These are phyloP conservation scores for Melanchra persicariae DNA, from an alignment of 2,888 invertebrate species.

Conservation along the genomic window DNA sequence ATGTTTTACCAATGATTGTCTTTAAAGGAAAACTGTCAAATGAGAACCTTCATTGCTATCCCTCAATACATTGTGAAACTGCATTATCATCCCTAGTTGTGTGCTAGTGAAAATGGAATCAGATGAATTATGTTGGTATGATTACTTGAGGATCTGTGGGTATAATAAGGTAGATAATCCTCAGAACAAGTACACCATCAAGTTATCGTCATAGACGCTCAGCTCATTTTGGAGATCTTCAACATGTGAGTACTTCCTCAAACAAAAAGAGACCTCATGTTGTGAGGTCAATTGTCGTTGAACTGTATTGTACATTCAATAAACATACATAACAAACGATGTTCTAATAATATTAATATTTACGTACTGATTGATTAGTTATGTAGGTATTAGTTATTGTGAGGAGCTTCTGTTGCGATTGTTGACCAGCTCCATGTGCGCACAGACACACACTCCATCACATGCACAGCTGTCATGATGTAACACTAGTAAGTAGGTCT, in stretches of 20 bases:
- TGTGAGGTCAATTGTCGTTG: neutral
- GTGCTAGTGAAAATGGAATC: neutral
- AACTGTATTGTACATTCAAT: neutral
- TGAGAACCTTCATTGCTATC: neutral
- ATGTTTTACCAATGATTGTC: neutral
- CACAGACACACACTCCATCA: slow-evolving; percentile 4
- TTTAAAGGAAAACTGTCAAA: neutral
- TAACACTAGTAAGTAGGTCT: slow-evolving; percentile 57
- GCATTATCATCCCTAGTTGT: neutral
- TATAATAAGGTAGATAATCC: neutral
- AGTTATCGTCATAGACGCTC: neutral
- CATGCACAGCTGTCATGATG: slow-evolving; percentile 13
- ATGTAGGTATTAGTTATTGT: neutral
- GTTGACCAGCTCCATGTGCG: neutral
- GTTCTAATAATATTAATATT: neutral
- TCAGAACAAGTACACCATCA: neutral
- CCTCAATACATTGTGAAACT: neutral
- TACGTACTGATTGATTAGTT: slow-evolving; percentile 1
- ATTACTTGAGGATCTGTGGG: neutral
- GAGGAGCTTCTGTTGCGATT: slow-evolving; percentile 15
- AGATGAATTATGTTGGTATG: too few species aligned
- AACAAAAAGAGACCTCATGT: slow-evolving; percentile 4
- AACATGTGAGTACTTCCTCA: neutral
- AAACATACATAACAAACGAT: too few species aligned
- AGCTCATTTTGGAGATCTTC: neutral